A percentile compares a stretch with the other conserved stretches of the same genome.
Evolutionary conservation across 2,888 invertebrate genomes (phyloP).

Genomic region (Luperina nickerlii): DNA sequence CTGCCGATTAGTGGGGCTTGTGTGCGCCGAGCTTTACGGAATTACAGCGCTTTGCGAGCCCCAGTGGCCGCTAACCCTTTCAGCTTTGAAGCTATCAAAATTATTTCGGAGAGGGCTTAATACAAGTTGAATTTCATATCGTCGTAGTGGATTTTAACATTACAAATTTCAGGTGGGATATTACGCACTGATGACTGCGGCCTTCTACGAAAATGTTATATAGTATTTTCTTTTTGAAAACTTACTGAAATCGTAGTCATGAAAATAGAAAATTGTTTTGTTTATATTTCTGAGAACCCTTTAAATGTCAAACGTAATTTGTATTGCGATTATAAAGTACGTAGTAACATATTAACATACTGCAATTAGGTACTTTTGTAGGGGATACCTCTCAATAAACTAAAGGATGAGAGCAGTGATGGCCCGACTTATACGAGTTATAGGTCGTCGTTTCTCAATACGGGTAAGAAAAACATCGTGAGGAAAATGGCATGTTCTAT

Average conservation of each 20-base stretch:
- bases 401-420: background rate
- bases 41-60: constrained; percentile 78
- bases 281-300: constrained; percentile 13
- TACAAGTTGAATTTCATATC: constrained; percentile 75
- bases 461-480: background rate
- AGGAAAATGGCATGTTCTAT: background rate
- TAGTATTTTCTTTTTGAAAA: constrained; percentile 55
- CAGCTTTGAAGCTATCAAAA: constrained; percentile 87
- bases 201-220: constrained; percentile 54
- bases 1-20: constrained; percentile 87
- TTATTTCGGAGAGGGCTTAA: constrained; percentile 82
- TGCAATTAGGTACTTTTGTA: background rate
- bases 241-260: constrained; percentile 41
- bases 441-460: no score
- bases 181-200: constrained; percentile 71
- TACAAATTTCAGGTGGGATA: constrained; percentile 66
- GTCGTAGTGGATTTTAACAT: constrained; percentile 72
- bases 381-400: background rate
- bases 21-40: constrained; percentile 77
- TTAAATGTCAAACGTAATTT: constrained; percentile 3
- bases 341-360: background rate
- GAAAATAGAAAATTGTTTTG: constrained; percentile 30
- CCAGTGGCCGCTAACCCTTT: constrained; percentile 82
- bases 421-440: no score
- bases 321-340: background rate